Conservation (phyloP, 2,797 vertebrate species). For the Silurus aristotelis region DNA sequence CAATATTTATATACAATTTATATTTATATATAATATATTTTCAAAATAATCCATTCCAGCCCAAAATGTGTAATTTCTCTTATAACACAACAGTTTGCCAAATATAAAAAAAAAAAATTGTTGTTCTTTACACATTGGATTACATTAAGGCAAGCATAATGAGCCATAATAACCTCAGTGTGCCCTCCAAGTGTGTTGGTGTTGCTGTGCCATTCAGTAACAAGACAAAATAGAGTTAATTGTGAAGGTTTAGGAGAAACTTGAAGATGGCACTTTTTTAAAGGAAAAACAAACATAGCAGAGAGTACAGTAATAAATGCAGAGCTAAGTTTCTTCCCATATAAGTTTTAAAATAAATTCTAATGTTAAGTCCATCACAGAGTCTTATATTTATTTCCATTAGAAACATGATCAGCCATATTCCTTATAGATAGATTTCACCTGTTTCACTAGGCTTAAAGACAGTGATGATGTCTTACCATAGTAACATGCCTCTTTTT, state of each 20-base stretch:
- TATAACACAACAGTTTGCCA: no score
- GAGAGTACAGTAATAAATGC: neutral
- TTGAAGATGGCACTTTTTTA: neutral
- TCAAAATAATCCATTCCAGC: no score
- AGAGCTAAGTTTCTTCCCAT: no score
- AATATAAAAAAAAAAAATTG: neutral
- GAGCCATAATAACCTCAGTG: neutral
- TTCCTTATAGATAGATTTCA: neutral
- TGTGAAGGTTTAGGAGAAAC: neutral
- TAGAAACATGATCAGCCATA: conserved; percentile 1
- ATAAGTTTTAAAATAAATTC: no score
- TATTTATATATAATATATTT: no score
- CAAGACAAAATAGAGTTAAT: neutral
- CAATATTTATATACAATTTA: no score
- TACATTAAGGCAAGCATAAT: neutral
- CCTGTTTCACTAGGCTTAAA: neutral
- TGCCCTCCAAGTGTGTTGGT: neutral
- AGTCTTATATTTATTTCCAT: neutral
- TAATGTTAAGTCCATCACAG: neutral
- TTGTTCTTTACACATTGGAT: neutral
- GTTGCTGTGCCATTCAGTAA: neutral
- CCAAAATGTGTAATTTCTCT: no score
- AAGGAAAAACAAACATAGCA: neutral
- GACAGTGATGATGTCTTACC: conserved; percentile 71
- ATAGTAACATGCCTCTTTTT: conserved; percentile 79